phyloP scores from a whole-genome alignment of 2,888 invertebrate species.

The Lomographa bimaculata region DNA sequence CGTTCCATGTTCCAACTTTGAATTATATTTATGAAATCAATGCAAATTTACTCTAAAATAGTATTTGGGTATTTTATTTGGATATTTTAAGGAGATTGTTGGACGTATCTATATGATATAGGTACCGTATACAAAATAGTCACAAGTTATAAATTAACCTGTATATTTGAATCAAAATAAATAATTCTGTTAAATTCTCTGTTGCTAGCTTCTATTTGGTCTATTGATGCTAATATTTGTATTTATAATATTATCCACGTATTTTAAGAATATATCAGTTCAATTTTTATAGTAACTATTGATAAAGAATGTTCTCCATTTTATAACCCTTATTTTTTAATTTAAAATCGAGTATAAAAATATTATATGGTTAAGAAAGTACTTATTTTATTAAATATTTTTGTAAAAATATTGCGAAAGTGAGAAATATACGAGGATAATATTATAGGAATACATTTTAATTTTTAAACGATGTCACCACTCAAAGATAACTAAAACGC shows the following conservation, averaged over 20 bases:
- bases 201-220: slow-evolving; percentile 61
- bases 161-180: slow-evolving; percentile 44
- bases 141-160: slow-evolving; percentile 48
- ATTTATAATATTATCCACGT: slow-evolving; percentile 37
- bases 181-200: slow-evolving; percentile 43
- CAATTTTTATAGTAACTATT: no score
- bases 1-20: slow-evolving; percentile 40
- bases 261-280: neutral
- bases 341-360: slow-evolving; percentile 14
- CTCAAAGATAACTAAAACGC: slow-evolving; percentile 70
- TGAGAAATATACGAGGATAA: slow-evolving; percentile 18
- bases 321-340: no score
- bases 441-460: slow-evolving; percentile 31
- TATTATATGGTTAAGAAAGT: neutral
- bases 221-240: slow-evolving; percentile 41
- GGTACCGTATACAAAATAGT: slow-evolving; percentile 42
- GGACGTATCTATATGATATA: slow-evolving; percentile 45
- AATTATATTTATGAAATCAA: slow-evolving; percentile 48
- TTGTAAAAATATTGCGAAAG: no score
- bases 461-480: slow-evolving; percentile 46
- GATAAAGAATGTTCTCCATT: no score
- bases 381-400: slow-evolving; percentile 3
- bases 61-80: slow-evolving; percentile 36
- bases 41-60: slow-evolving; percentile 49
- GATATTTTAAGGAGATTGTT: slow-evolving; percentile 41